These are phyloP conservation scores for Drosophila rhopaloa DNA, from an alignment of 1,140 invertebrate species.

Conservation along the genomic window DNA sequence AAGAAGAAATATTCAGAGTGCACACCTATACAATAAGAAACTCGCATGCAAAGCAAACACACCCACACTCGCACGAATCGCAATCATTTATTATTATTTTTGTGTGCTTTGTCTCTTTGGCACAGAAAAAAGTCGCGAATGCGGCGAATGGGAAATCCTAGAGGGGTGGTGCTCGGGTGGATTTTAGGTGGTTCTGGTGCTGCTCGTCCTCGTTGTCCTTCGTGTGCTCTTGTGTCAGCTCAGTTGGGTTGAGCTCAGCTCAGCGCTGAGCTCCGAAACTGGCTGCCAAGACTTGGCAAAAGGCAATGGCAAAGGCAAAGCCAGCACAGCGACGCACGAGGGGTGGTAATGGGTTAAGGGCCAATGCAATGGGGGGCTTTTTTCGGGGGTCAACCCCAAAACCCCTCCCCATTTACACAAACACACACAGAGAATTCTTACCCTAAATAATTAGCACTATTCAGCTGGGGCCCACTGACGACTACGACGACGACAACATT, in stretches of 20 bases:
- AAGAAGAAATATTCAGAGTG: constrained; percentile 6
- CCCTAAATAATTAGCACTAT: constrained; percentile 84
- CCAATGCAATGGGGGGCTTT: constrained; percentile 59
- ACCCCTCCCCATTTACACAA: neutral
- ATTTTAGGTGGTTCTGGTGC: constrained; percentile 9
- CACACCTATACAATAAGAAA: constrained; percentile 19
- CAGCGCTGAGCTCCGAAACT: constrained; percentile 35
- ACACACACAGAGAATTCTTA: constrained; percentile 66
- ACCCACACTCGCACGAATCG: constrained; percentile 46
- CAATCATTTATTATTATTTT: constrained; percentile 83
- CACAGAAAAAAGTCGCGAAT: constrained; percentile 76
- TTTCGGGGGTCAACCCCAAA: constrained; percentile 50
- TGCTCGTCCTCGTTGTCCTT: constrained; percentile 59
- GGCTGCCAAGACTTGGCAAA: constrained; percentile 45
- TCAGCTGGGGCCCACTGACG: constrained; percentile 70
- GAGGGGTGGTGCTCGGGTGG: constrained; percentile 9
- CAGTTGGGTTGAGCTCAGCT: constrained; percentile 44
- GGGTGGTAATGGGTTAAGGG: constrained; percentile 76
- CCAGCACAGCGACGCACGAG: constrained; percentile 44
- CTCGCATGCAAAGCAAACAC: constrained; percentile 41
- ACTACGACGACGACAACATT: constrained; percentile 19
- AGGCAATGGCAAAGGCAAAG: constrained; percentile 16
- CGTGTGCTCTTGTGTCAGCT: constrained; percentile 76
- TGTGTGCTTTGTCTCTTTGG: constrained; percentile 82
- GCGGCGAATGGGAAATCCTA: constrained; percentile 17